Percentiles rank a stretch among this genome's conserved stretches.
These are phyloP conservation scores for Apostichopus japonicus DNA, from an alignment of 35 echinoderm and acorn worm genomes.

Conservation along the genomic window DNA sequence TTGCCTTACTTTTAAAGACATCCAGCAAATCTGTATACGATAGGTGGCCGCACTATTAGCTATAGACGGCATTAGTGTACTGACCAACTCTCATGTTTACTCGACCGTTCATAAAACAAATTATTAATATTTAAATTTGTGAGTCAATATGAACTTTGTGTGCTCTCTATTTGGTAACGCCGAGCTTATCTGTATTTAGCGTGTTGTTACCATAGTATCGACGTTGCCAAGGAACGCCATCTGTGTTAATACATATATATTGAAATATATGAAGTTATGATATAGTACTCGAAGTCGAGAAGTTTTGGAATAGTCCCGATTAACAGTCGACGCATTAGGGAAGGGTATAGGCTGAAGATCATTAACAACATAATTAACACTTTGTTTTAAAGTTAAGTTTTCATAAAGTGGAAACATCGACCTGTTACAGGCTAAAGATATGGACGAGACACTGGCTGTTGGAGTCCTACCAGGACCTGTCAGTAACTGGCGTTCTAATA, in stretches of 20 bases:
- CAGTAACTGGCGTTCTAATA: conserved; percentile 15
- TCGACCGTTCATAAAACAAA: not conserved
- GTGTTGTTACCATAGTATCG: not conserved
- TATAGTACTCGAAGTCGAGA: not conserved
- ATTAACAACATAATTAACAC: not conserved
- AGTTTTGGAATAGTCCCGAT: not conserved
- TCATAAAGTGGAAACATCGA: not conserved
- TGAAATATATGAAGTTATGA: not conserved
- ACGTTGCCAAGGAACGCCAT: not conserved
- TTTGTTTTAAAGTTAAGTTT: not conserved
- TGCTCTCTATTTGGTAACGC: not conserved
- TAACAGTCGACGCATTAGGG: not conserved
- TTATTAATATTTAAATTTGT: not conserved
- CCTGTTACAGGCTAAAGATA: not conserved
- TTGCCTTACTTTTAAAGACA: too few species aligned
- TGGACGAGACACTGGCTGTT: conserved; percentile 35
- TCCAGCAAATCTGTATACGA: too few species aligned
- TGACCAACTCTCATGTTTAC: too few species aligned
- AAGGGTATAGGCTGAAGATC: not conserved
- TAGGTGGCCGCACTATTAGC: too few species aligned
- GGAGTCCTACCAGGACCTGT: conserved; percentile 40
- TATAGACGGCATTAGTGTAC: too few species aligned
- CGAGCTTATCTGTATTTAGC: not conserved
- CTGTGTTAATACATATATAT: not conserved
- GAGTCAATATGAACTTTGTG: not conserved